Conservation (phyloP, 2,797 vertebrate genomes). For the Cirrhinus mrigala region DNA sequence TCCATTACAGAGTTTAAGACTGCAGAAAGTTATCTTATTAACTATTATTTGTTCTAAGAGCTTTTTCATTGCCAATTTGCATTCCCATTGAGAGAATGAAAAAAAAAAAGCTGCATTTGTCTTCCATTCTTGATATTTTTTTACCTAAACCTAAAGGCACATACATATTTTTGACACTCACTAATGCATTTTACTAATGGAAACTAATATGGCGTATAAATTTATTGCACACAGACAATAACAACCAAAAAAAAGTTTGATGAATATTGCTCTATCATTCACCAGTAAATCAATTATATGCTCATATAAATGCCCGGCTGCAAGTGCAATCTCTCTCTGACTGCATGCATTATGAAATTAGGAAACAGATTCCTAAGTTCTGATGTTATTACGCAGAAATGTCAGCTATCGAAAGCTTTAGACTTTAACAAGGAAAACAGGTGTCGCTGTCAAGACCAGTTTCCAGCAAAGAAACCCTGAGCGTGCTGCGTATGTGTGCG, state of each 20-base stretch:
- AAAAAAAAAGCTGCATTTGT: not conserved
- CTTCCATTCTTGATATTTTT: not conserved
- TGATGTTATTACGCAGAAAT: slow-evolving; percentile 28
- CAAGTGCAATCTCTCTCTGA: slow-evolving; percentile 8
- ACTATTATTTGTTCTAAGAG: not conserved
- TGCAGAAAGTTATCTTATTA: not conserved
- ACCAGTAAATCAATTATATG: slow-evolving; percentile 29
- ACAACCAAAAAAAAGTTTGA: not conserved
- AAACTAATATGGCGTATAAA: not conserved
- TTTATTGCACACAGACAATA: not conserved
- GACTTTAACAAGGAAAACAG: slow-evolving; percentile 26
- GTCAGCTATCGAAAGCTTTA: slow-evolving; percentile 16
- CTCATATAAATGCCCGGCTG: slow-evolving; percentile 13
- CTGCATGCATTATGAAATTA: slow-evolving; percentile 20
- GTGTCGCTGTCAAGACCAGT: slow-evolving; percentile 37
- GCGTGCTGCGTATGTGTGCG: not conserved
- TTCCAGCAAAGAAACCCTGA: slow-evolving; percentile 10
- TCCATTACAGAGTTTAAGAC: slow-evolving; percentile 4
- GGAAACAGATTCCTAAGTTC: not conserved
- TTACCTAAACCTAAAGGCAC: not conserved
- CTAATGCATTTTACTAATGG: slow-evolving; percentile 14
- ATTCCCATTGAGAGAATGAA: not conserved
- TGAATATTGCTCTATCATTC: slow-evolving; percentile 11
- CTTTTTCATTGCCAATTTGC: not conserved
- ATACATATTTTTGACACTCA: not conserved